Evolutionary conservation across 2,797 vertebrate genomes (phyloP).

Genomic region (Otus scops): DNA sequence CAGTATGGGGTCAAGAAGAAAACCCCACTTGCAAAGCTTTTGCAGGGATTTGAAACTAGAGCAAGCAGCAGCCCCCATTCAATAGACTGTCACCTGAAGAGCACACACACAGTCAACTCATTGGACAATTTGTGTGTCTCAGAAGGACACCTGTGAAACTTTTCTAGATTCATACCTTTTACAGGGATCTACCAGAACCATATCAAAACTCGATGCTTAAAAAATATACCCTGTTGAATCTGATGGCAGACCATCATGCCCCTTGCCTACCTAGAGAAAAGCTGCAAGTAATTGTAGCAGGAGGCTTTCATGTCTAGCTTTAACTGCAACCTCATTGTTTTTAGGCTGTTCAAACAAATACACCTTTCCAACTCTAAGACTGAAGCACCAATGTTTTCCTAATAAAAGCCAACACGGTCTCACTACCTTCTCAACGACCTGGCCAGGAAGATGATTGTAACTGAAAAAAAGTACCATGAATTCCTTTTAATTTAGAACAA

Average conservation of each 20-base stretch:
- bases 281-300: background rate
- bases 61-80: background rate
- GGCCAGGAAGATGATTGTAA: background rate
- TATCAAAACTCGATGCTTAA: background rate
- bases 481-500: background rate
- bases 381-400: background rate
- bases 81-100: background rate
- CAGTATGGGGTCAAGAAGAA: background rate
- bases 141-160: background rate
- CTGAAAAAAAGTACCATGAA: background rate
- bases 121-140: background rate
- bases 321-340: background rate
- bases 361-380: background rate
- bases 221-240: background rate
- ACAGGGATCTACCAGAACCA: background rate
- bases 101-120: accelerated
- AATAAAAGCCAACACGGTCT: background rate
- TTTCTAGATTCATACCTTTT: background rate
- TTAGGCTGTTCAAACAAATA: background rate
- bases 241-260: background rate
- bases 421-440: background rate
- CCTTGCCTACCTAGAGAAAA: background rate
- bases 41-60: background rate
- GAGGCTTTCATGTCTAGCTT: background rate
- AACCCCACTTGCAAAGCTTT: background rate